Evolutionary conservation across 2,888 invertebrate genomes (phyloP).

Genomic region (Subacronicta megacephala): DNA sequence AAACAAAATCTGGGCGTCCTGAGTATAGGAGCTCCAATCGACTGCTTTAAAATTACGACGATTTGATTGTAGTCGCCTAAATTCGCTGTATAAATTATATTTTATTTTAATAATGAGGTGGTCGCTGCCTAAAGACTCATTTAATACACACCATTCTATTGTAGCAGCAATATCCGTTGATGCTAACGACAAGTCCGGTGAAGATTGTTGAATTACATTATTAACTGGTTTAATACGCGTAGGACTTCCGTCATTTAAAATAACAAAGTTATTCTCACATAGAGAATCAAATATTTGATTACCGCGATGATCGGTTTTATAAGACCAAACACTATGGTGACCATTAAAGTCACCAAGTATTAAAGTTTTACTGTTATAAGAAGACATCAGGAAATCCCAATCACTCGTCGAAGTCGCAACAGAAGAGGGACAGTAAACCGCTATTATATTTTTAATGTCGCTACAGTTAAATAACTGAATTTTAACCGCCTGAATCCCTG

Average conservation of each 20-base stretch:
- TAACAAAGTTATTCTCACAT: neutral
- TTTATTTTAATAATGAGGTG: constrained; percentile 1
- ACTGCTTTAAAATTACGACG: neutral
- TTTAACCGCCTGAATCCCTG: neutral
- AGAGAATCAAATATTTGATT: neutral
- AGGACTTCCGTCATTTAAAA: constrained; percentile 1
- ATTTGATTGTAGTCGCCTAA: neutral
- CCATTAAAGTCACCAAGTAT: constrained; percentile 3
- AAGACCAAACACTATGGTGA: constrained; percentile 1
- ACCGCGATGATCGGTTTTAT: neutral
- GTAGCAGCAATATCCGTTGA: neutral
- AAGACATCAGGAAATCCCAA: constrained; percentile 2
- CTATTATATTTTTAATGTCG: constrained; percentile 1
- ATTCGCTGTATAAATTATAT: neutral
- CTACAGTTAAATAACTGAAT: neutral
- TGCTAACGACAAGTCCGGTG: constrained; percentile 1
- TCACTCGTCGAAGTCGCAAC: neutral
- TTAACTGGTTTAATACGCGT: neutral
- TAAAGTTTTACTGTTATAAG: neutral
- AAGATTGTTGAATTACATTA: neutral
- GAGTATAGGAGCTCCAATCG: neutral
- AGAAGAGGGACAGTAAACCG: constrained; percentile 4
- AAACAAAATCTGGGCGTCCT: neutral
- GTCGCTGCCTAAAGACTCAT: constrained; percentile 4
- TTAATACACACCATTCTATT: neutral